Evolutionary conservation across 2,888 invertebrate species (phyloP), one percentile per base, ranked within the genome.

Genomic region (Pristionchus mayeri): DNA sequence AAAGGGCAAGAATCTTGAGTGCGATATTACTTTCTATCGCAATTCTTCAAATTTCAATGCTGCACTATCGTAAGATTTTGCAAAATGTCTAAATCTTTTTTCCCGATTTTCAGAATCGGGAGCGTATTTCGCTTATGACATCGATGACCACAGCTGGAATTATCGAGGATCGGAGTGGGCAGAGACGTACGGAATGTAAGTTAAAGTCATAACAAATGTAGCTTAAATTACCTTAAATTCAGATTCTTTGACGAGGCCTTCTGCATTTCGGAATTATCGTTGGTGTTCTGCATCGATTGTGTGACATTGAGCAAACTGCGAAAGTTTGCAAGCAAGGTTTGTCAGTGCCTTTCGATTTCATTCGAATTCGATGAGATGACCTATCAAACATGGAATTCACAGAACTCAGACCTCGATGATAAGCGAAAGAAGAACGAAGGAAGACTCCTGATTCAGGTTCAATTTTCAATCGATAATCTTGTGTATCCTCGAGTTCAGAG

Each of bases 211-310:
- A n/a, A n/a, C n/a, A n/a, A n/a, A n/a, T n/a, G n/a, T n/a, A n/a
- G n/a, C n/a, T n/a, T n/a, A n/a, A n/a, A n/a, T n/a, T n/a, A n/a
- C n/a, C n/a, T n/a, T n/a, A n/a, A 7, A 4, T 24, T 71, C 24
- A 71, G 71, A 71, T 44, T 24, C 24, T 71, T 40, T 30, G 71
- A 71, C n/a, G n/a, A n/a, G n/a, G n/a, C n/a, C 24, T 71, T 44
- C 24, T 71, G 44, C 40, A 18, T 3, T 30, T 44, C 18, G 71
- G 44, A 71, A 71, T 71, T 40, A 6, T 37, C 37, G n/a, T 71
- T 44, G 21, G 24, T 71, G 1, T 71, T 30, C 21, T 27, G n/a
- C 37, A 9, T 71, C 24, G 71, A 71, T 44, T 71, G 71, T 24
- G 44, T 71, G n/a, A 71, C 71, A 13, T 30, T 71, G 9, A 71